phyloP scores from a whole-genome alignment of 2,113 vertebrate species.

The Eulemur macaco region DNA sequence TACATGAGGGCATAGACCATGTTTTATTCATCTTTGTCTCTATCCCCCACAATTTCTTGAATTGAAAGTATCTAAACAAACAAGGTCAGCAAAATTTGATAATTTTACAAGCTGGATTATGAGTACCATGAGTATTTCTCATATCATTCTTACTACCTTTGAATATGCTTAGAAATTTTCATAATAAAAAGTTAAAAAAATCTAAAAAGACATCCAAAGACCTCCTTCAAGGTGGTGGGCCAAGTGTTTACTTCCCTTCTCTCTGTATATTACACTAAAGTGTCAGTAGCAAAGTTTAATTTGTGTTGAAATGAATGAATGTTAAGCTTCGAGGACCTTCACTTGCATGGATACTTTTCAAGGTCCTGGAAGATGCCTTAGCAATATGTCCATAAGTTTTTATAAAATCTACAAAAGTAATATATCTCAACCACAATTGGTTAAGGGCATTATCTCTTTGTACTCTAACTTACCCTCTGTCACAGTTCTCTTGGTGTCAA shows the following conservation, averaged over 20 bases:
- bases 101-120: slow-evolving; percentile 11
- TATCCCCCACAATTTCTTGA: not conserved
- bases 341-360: not conserved
- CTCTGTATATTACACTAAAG: not conserved
- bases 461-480: not conserved
- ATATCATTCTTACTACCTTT: not conserved
- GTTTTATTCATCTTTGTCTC: not conserved
- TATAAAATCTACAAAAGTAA: not conserved
- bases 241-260: not conserved
- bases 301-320: not conserved
- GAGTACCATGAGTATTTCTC: not conserved
- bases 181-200: not conserved
- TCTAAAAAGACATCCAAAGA: not conserved
- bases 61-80: not conserved
- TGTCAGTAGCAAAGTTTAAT: not conserved
- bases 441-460: not conserved
- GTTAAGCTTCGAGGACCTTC: not conserved
- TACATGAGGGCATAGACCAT: not conserved
- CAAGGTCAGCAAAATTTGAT: not conserved
- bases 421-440: not conserved
- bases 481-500: not conserved
- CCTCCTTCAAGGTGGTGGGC: not conserved
- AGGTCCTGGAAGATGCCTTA: not conserved
- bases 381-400: not conserved
- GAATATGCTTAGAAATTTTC: not conserved